Evolutionary conservation across 2,797 vertebrate genomes (phyloP).

Genomic region (Myotis myotis): DNA sequence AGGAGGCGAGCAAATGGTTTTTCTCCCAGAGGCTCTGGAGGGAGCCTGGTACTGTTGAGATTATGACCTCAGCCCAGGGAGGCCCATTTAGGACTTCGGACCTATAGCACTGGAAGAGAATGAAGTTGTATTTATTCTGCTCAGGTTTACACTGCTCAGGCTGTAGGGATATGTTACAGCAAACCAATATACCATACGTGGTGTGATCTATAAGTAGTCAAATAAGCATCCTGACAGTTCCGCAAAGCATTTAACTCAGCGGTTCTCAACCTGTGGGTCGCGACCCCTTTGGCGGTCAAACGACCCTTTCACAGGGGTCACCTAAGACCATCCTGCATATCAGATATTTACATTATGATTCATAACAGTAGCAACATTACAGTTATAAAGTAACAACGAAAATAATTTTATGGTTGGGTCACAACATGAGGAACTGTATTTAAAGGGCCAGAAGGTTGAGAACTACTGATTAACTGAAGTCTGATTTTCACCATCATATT

Average conservation of each 20-base stretch:
- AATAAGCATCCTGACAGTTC: not conserved
- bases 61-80: not conserved
- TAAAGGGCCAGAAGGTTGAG: too few relatives aligned
- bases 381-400: too few relatives aligned
- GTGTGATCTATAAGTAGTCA: not conserved
- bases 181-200: not conserved
- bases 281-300: too few relatives aligned
- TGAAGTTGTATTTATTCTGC: not conserved
- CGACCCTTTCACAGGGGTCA: too few relatives aligned
- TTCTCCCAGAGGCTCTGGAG: not conserved
- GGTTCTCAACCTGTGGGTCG: too few relatives aligned
- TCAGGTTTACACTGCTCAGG: not conserved
- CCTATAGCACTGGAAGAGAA: too few relatives aligned
- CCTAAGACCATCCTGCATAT: too few relatives aligned
- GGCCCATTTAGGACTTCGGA: not conserved
- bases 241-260: not conserved
- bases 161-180: not conserved
- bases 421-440: too few relatives aligned
- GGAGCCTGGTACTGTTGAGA: rapidly evolving
- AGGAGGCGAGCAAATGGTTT: not conserved
- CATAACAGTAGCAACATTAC: too few relatives aligned
- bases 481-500: not conserved
- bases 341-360: too few relatives aligned
- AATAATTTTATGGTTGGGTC: too few relatives aligned
- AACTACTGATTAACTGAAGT: not conserved